A percentile compares a stretch with the other conserved stretches of the same genome.
Evolutionary conservation across 2,113 vertebrate genomes (phyloP).

Genomic region (Urocynchramus pylzowi): DNA sequence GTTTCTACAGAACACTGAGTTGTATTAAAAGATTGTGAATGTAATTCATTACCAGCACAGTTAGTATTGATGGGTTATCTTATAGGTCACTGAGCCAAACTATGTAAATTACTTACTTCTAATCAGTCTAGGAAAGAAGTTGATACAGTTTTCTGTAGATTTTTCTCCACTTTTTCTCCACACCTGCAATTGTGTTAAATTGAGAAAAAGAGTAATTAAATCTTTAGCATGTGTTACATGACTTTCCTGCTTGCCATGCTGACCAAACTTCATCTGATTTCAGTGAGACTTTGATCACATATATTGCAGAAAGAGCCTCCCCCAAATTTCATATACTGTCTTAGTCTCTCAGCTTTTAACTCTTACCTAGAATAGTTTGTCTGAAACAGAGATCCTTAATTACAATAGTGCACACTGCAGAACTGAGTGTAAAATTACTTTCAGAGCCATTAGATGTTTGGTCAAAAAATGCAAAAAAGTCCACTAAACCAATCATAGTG

Average conservation of each 20-base stretch:
- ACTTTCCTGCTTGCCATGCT: background rate
- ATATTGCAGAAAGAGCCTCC: background rate
- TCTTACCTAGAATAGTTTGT: background rate
- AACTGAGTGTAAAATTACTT: background rate
- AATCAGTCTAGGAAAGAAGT: background rate
- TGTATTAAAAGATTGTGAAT: constrained; percentile 1
- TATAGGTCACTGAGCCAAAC: constrained; percentile 22
- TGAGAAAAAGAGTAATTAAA: background rate
- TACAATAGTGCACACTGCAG: background rate
- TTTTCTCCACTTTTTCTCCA: background rate
- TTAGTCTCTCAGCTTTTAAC: background rate
- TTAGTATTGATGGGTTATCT: constrained; percentile 25
- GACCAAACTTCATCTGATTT: background rate
- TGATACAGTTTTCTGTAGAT: background rate
- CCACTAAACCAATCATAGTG: background rate
- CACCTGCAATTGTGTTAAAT: background rate
- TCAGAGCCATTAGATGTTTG: background rate
- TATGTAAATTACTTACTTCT: background rate
- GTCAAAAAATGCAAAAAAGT: background rate
- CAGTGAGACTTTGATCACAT: background rate
- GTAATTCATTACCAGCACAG: background rate
- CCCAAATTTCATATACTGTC: background rate
- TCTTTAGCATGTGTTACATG: background rate
- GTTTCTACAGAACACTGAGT: background rate
- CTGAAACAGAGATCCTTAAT: background rate